phyloP scores from a whole-genome alignment of 2,888 invertebrate species.

The Standfussiana lucernea region DNA sequence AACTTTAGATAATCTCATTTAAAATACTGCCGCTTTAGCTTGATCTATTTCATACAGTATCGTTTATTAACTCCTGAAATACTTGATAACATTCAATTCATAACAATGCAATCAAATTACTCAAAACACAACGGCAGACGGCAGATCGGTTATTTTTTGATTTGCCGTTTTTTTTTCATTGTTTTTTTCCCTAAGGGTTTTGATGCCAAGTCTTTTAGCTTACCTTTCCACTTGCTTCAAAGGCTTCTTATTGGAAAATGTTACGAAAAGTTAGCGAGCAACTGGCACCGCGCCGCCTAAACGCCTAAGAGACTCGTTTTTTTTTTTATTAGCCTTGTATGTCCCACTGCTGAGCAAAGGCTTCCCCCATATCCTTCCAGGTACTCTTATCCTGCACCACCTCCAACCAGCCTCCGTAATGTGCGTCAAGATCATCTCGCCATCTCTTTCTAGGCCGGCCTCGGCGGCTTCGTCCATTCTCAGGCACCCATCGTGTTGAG shows the following conservation, averaged over 20 bases:
- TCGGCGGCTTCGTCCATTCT: too few species aligned
- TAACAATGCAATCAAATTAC: conserved; percentile 5
- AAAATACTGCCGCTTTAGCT: conserved; percentile 33
- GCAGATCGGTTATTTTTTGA: conserved; percentile 37
- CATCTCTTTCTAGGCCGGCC: too few species aligned
- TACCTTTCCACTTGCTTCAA: not conserved
- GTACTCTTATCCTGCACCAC: too few species aligned
- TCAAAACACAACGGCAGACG: conserved; percentile 46
- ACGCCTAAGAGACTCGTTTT: too few species aligned
- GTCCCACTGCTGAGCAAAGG: too few species aligned
- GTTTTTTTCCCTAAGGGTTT: not conserved
- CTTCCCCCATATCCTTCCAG: too few species aligned
- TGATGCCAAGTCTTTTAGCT: conserved; percentile 16
- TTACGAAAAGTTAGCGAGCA: too few species aligned
- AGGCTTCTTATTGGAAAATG: not conserved
- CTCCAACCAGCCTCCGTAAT: too few species aligned
- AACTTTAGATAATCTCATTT: conserved; percentile 30
- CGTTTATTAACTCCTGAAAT: not conserved
- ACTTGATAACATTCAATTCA: not conserved
- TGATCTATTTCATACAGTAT: not conserved
- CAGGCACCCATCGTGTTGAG: too few species aligned
- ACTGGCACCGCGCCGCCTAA: too few species aligned
- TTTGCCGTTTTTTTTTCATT: not conserved
- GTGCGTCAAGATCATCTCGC: too few species aligned
- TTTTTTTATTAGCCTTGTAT: too few species aligned